phyloP scores from a whole-genome alignment of 1,140 invertebrate genomes.

The Drosophila sucinea region DNA sequence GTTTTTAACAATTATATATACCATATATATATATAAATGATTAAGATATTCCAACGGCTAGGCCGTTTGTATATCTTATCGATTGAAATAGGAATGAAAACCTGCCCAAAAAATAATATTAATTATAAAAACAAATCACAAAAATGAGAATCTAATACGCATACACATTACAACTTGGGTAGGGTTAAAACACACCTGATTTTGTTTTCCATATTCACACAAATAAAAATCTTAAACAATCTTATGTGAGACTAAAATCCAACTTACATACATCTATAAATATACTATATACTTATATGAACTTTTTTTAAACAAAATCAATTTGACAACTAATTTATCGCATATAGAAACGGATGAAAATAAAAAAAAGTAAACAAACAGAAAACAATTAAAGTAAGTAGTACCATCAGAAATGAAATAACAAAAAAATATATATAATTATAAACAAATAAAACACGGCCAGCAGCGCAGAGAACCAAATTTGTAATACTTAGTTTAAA shows the following conservation, averaged over 20 bases:
- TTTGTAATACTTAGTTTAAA: constrained; percentile 55
- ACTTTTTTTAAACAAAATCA: constrained; percentile 53
- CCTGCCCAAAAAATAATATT: background rate
- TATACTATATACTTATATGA: constrained; percentile 41
- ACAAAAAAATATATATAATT: background rate
- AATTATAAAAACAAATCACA: background rate
- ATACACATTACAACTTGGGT: constrained; percentile 64
- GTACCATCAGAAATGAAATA: constrained; percentile 44
- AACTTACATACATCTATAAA: constrained; percentile 33
- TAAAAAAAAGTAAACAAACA: too few species aligned
- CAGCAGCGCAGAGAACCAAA: constrained; percentile 70
- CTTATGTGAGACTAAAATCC: constrained; percentile 65
- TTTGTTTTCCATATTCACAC: constrained; percentile 36
- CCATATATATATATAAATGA: constrained; percentile 33
- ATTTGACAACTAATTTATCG: constrained; percentile 63
- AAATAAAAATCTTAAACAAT: constrained; percentile 59
- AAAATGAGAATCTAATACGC: constrained; percentile 26
- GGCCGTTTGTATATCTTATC: constrained; percentile 59
- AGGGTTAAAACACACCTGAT: constrained; percentile 47
- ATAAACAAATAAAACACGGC: constrained; percentile 31
- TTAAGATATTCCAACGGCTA: constrained; percentile 60
- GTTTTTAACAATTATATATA: constrained; percentile 59
- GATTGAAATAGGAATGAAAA: constrained; percentile 22
- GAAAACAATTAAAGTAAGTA: constrained; percentile 65
- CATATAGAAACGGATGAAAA: constrained; percentile 59